Evolutionary conservation across 2,888 invertebrate species (phyloP).

Genomic region (Nymphalis c-album): DNA sequence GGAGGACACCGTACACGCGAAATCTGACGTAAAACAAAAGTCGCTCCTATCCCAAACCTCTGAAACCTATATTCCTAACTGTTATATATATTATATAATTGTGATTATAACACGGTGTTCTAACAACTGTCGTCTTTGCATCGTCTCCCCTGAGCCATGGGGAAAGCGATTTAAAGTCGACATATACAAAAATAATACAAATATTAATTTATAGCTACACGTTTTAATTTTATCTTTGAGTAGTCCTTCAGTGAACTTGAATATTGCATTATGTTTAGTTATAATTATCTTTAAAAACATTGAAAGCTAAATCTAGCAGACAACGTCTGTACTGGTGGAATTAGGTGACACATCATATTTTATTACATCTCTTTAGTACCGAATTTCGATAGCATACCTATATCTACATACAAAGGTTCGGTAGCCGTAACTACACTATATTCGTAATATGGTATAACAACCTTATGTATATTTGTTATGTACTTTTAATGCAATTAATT

Average conservation of each 20-base stretch:
- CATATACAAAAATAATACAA: constrained; percentile 60
- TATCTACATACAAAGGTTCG: neutral
- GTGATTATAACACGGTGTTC: constrained; percentile 43
- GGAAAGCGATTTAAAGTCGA: constrained; percentile 48
- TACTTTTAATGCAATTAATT: neutral
- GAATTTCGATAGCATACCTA: neutral
- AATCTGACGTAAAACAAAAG: constrained; percentile 40
- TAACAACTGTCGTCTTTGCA: constrained; percentile 48
- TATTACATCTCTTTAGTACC: neutral
- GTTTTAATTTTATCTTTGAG: constrained; percentile 18
- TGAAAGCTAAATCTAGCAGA: constrained; percentile 23
- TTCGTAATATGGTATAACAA: too few species aligned
- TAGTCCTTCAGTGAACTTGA: constrained; percentile 16
- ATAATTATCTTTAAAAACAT: constrained; percentile 20
- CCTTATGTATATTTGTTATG: too few species aligned
- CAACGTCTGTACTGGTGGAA: neutral
- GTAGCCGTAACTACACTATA: neutral
- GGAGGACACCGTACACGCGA: constrained; percentile 37
- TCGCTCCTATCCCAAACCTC: constrained; percentile 44
- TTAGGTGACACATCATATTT: neutral
- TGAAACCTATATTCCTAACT: constrained; percentile 35
- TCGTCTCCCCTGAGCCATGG: constrained; percentile 59
- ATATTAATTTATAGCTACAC: constrained; percentile 37
- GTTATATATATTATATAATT: constrained; percentile 30
- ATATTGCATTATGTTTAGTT: neutral